A percentile compares a stretch with the other conserved stretches of the same genome.
These are phyloP conservation scores for Hormaphis cornu DNA, from an alignment of 1,140 invertebrate genomes.

Conservation along the genomic window DNA sequence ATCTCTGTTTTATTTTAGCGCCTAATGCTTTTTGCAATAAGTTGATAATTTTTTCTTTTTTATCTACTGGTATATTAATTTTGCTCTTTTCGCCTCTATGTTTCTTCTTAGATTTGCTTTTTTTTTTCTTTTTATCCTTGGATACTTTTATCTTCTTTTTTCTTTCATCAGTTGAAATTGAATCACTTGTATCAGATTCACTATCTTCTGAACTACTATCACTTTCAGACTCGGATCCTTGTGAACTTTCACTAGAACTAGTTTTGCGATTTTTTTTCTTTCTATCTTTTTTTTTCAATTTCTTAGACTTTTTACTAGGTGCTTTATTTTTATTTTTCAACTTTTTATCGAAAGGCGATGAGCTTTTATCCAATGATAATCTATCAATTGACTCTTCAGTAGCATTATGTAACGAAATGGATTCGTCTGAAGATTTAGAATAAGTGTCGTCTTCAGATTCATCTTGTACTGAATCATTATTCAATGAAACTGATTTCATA, in stretches of 20 bases:
- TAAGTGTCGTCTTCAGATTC: neutral
- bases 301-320: constrained; percentile 6
- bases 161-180: constrained; percentile 1
- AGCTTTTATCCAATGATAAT: neutral
- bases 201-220: constrained; percentile 4
- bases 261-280: constrained; percentile 7
- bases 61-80: neutral
- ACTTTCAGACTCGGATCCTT: neutral
- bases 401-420: neutral
- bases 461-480: neutral
- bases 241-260: constrained; percentile 18
- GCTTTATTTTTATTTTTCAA: neutral
- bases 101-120: neutral
- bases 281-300: constrained; percentile 4
- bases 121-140: constrained; percentile 7
- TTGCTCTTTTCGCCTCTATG: neutral
- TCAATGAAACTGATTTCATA: neutral
- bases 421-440: neutral
- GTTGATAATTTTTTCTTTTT: constrained; percentile 5
- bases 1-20: constrained; percentile 16
- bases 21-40: constrained; percentile 8
- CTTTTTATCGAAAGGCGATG: neutral
- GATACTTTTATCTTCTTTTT: neutral
- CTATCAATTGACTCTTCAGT: neutral
- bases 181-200: neutral